Conservation (phyloP, 2,113 vertebrate genomes). For the Mustela nigripes region DNA sequence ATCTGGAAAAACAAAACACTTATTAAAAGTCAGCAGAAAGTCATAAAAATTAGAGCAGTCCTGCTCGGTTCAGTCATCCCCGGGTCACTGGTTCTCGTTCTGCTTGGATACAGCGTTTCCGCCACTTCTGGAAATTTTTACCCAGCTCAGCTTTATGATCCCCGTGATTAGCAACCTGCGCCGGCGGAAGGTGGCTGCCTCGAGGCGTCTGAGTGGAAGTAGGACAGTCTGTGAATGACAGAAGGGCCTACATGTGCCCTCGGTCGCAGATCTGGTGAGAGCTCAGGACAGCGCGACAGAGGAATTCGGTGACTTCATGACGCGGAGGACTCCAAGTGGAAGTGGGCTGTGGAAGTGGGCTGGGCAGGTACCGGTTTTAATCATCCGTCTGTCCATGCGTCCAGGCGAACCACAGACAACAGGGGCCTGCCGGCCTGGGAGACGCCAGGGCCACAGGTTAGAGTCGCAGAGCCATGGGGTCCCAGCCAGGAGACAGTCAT, state of each 20-base stretch:
- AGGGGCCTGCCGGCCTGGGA: no score
- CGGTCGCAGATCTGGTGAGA: background rate
- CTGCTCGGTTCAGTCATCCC: background rate
- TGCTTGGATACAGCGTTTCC: background rate
- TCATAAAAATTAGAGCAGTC: background rate
- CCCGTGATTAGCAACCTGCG: background rate
- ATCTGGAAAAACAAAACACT: background rate
- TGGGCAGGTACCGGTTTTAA: no score
- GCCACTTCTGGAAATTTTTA: background rate
- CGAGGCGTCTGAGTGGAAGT: background rate
- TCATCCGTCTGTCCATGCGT: no score
- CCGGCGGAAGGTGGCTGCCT: background rate
- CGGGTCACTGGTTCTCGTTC: background rate
- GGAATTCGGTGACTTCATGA: background rate
- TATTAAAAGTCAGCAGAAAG: background rate
- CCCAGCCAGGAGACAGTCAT: no score
- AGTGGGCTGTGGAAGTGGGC: no score
- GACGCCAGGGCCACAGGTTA: no score
- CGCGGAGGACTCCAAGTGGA: background rate
- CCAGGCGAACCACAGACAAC: no score
- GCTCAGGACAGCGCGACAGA: accelerated
- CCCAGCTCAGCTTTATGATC: background rate
- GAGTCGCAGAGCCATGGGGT: no score
- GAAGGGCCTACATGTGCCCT: background rate
- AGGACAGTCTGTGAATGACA: accelerated